Conservation (phyloP, 2,888 invertebrate genomes). For the Coelinius sp. region DNA sequence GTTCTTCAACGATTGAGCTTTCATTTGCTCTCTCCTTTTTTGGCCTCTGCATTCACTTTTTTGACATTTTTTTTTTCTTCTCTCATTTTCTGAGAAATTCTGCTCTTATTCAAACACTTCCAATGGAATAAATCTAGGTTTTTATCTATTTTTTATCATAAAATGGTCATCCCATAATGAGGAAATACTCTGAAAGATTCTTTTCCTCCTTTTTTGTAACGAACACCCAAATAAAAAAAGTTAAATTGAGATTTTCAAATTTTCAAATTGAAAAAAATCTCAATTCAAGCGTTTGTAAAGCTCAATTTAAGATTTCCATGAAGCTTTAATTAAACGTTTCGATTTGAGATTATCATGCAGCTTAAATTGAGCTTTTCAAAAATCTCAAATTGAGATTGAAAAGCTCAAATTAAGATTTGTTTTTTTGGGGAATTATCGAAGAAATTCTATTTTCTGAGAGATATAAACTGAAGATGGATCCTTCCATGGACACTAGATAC, state of each 20-base stretch:
- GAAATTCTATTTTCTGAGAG: background rate
- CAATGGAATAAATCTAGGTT: background rate
- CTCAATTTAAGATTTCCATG: too few relatives aligned
- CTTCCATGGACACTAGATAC: background rate
- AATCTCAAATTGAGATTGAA: too few relatives aligned
- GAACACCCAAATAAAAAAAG: too few relatives aligned
- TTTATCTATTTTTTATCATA: background rate
- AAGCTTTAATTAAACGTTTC: too few relatives aligned
- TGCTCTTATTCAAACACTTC: background rate
- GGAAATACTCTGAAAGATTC: too few relatives aligned
- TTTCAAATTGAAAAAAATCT: background rate
- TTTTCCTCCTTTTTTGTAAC: too few relatives aligned
- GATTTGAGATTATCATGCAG: too few relatives aligned
- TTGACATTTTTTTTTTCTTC: background rate
- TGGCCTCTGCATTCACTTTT: background rate
- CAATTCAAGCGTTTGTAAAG: too few relatives aligned
- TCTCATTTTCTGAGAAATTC: background rate
- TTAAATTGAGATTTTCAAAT: too few relatives aligned
- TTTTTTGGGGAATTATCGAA: background rate
- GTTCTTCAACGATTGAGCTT: constrained; percentile 56
- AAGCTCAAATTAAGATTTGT: background rate
- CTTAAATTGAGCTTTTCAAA: too few relatives aligned
- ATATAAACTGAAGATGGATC: constrained; percentile 11
- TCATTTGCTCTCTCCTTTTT: constrained; percentile 39
- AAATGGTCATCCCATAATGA: background rate